Conservation (phyloP, 2,113 vertebrate species). For the Hemibagrus wyckioides region DNA sequence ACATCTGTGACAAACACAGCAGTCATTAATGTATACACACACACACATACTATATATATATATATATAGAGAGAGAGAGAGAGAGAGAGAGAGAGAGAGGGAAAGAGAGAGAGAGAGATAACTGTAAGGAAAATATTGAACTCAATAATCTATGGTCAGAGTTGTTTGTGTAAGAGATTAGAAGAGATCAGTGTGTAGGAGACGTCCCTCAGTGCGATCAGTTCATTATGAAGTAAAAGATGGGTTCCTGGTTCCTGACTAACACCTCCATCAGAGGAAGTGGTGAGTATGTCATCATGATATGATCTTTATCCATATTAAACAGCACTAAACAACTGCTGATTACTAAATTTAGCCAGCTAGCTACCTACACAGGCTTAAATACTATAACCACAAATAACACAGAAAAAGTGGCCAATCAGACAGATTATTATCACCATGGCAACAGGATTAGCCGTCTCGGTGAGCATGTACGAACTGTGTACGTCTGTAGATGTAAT, state of each 20-base stretch:
- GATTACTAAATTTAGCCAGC: background rate
- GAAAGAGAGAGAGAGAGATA: background rate
- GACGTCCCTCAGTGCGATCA: background rate
- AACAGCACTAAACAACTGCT: constrained; percentile 10
- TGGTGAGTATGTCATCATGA: background rate
- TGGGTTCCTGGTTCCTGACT: background rate
- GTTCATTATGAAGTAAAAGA: background rate
- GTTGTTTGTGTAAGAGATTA: background rate
- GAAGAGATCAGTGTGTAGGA: background rate
- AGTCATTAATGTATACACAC: too few relatives aligned
- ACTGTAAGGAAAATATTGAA: background rate
- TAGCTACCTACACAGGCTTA: too few relatives aligned
- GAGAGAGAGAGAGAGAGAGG: too few relatives aligned
- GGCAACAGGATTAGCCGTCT: background rate
- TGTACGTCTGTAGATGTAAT: background rate
- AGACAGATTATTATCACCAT: background rate
- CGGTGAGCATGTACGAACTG: background rate
- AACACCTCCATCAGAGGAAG: constrained; percentile 30
- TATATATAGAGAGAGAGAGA: too few relatives aligned
- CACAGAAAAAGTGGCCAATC: background rate
- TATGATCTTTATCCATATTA: background rate
- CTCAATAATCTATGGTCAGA: background rate
- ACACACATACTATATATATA: too few relatives aligned
- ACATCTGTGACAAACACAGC: background rate
- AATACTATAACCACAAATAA: too few relatives aligned